A percentile compares a stretch with the other conserved stretches of the same genome.
Evolutionary conservation across 2,888 invertebrate genomes (phyloP).

Genomic region (Piscicola geometra): DNA sequence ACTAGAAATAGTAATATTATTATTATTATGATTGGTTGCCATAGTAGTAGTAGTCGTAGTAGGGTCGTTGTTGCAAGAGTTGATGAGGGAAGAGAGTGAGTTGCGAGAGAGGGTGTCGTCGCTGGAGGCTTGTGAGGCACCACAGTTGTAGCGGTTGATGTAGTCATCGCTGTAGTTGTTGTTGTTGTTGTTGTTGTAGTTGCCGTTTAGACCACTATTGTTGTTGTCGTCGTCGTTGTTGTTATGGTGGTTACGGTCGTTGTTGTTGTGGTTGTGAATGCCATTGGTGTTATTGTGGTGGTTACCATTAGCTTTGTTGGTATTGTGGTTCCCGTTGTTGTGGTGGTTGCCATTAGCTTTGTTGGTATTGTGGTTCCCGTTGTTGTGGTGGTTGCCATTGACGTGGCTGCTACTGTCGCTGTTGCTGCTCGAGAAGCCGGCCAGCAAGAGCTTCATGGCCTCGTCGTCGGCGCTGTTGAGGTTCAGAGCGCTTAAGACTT

Average conservation of each 20-base stretch:
- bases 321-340: background rate
- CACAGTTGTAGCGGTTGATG: background rate
- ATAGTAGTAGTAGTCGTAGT: background rate
- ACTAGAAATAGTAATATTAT: too few relatives aligned
- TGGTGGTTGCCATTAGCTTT: background rate
- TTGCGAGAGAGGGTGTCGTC: constrained; percentile 3
- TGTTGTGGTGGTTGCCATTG: background rate
- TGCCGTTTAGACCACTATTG: background rate
- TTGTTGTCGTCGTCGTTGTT: background rate
- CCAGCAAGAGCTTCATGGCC: constrained; percentile 23
- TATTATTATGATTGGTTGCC: background rate
- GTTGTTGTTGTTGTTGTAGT: background rate
- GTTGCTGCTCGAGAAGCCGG: constrained; percentile 13
- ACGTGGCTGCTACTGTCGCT: background rate
- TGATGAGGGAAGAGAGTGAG: constrained; percentile 9
- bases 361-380: background rate
- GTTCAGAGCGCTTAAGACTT: constrained; percentile 70
- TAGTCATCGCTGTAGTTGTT: background rate
- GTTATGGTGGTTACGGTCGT: background rate
- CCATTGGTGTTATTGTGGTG: background rate
- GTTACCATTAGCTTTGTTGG: background rate
- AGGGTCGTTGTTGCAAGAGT: background rate
- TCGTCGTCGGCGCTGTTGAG: constrained; percentile 16
- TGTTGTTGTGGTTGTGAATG: background rate
- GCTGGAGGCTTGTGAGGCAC: background rate